A percentile compares a stretch with the other conserved stretches of the same genome.
phyloP scores from a whole-genome alignment of 2,113 vertebrate genomes.

The Piaya cayana region DNA sequence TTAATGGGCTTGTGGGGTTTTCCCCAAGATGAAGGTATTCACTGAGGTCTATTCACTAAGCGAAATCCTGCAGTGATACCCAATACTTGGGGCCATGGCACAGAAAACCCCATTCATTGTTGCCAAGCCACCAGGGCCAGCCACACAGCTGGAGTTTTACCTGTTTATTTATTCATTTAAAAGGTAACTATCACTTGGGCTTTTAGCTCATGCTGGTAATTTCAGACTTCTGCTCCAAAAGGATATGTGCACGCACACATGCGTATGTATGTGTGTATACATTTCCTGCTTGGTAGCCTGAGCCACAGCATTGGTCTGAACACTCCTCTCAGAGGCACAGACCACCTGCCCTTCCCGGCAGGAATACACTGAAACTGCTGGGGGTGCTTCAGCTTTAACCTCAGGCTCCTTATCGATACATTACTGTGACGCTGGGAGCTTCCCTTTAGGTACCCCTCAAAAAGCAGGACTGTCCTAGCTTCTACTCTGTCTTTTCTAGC shows the following conservation, averaged over 20 bases:
- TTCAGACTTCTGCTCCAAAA: background rate
- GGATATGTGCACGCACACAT: fast-evolving
- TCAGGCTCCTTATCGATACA: background rate
- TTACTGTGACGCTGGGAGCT: background rate
- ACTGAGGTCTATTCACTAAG: background rate
- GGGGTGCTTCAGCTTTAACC: background rate
- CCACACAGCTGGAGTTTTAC: background rate
- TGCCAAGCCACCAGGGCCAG: conserved; percentile 17
- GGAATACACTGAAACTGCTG: background rate
- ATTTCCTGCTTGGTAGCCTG: background rate
- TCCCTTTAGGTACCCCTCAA: background rate
- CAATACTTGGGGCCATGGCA: background rate
- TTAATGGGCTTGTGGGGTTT: conserved; percentile 1
- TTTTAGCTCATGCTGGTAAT: background rate
- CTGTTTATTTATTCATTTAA: conserved; percentile 19
- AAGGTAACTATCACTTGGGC: background rate
- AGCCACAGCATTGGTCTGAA: background rate
- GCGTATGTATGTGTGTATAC: too few relatives aligned
- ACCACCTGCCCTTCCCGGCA: background rate
- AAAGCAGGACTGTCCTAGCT: background rate
- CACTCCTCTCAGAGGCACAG: background rate
- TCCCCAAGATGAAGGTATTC: background rate
- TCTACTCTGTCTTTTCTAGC: background rate
- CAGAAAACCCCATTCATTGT: conserved; percentile 4
- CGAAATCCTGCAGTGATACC: background rate